phyloP scores from a whole-genome alignment of 2,888 invertebrate species.

The Chymomyza procnemis region DNA sequence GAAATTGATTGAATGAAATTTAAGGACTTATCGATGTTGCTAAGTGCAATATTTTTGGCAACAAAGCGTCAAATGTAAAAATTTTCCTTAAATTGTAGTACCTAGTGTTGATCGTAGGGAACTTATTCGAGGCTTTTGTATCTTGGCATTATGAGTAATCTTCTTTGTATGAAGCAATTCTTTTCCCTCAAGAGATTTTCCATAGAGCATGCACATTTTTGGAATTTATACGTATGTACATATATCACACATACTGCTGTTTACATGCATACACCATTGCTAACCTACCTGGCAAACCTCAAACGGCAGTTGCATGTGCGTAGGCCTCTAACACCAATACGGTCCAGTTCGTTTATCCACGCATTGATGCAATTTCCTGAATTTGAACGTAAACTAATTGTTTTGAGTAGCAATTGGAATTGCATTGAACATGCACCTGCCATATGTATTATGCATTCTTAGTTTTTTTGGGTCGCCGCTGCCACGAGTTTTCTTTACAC shows the following conservation, averaged over 20 bases:
- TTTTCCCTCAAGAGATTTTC: too few relatives aligned
- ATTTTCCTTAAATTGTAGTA: not conserved
- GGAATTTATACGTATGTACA: too few relatives aligned
- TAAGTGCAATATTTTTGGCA: not conserved
- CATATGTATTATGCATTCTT: not conserved
- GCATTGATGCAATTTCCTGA: not conserved
- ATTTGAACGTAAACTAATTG: not conserved
- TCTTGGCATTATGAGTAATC: too few relatives aligned
- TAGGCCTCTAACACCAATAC: too few relatives aligned
- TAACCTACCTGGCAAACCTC: not conserved
- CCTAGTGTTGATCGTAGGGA: too few relatives aligned
- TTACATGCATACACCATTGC: too few relatives aligned
- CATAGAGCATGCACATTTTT: too few relatives aligned
- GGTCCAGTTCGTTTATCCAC: not conserved
- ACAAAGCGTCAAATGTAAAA: not conserved
- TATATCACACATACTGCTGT: too few relatives aligned
- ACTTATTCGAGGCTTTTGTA: too few relatives aligned
- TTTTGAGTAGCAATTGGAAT: not conserved
- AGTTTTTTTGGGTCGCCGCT: not conserved
- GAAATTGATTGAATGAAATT: constrained; percentile 69
- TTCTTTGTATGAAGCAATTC: too few relatives aligned
- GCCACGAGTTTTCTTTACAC: constrained; percentile 50
- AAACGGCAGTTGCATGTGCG: not conserved
- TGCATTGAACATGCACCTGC: not conserved
- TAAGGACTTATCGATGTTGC: constrained; percentile 22